A percentile compares a stretch with the other conserved stretches of the same genome.
phyloP scores from a whole-genome alignment of 2,797 vertebrate genomes.

The Coracias cyanogaster region DNA sequence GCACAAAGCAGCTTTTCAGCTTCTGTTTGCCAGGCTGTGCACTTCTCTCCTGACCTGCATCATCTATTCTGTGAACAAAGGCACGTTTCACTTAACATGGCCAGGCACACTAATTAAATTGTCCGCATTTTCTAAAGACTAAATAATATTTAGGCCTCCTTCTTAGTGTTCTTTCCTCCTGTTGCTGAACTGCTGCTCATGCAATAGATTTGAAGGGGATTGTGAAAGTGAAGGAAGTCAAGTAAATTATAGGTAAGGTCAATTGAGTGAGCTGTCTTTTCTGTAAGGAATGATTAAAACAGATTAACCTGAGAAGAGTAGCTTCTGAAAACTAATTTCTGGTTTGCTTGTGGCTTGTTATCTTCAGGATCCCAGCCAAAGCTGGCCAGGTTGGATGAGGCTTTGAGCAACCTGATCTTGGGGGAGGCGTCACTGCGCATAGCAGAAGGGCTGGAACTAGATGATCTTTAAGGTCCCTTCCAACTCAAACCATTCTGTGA shows the following conservation, averaged over 20 bases:
- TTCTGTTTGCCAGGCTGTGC: neutral
- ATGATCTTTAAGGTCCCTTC: neutral
- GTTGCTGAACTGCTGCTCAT: neutral
- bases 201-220: neutral
- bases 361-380: neutral
- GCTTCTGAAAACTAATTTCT: neutral
- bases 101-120: neutral
- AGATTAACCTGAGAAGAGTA: neutral
- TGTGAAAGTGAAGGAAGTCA: neutral
- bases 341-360: neutral
- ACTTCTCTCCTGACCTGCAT: neutral
- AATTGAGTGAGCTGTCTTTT: neutral
- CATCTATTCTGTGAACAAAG: neutral
- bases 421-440: neutral
- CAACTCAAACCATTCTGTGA: no score
- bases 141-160: neutral
- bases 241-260: neutral
- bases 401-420: neutral
- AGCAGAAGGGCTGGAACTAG: neutral
- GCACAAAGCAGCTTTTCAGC: neutral
- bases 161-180: neutral
- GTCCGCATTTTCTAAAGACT: neutral
- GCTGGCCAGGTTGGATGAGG: neutral
- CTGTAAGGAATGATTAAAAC: neutral
- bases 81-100: neutral